phyloP scores from a whole-genome alignment of 2,113 vertebrate species.

The Polypterus bichir region DNA sequence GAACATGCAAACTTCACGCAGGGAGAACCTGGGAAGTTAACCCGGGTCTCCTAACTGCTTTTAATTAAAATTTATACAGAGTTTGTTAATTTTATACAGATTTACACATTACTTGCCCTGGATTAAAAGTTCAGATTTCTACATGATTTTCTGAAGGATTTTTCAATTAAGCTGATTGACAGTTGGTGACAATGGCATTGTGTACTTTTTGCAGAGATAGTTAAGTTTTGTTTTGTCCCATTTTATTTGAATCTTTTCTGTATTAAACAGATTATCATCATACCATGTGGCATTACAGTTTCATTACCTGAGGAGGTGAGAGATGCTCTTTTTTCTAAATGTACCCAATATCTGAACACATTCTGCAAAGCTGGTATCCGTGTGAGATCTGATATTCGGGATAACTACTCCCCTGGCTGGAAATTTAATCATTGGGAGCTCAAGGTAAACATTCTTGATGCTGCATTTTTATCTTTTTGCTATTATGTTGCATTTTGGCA shows the following conservation, averaged over 20 bases:
- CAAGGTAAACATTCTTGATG: slow-evolving; percentile 52
- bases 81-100: too few relatives aligned
- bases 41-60: too few relatives aligned
- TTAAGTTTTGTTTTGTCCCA: neutral
- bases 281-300: slow-evolving; percentile 88
- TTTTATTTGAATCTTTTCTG: neutral
- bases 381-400: slow-evolving; percentile 66
- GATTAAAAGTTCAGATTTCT: too few relatives aligned
- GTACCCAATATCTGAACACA: slow-evolving; percentile 59
- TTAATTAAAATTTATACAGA: too few relatives aligned
- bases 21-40: too few relatives aligned
- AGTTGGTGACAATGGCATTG: neutral
- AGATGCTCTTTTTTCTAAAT: slow-evolving; percentile 67
- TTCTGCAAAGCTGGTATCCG: slow-evolving; percentile 55
- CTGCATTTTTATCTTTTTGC: too few relatives aligned
- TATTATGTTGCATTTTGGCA: too few relatives aligned
- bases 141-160: too few relatives aligned
- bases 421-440: slow-evolving; percentile 99
- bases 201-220: neutral
- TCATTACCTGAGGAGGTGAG: slow-evolving; percentile 72
- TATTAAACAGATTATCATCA: slow-evolving; percentile 69
- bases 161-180: neutral
- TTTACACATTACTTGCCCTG: too few relatives aligned
- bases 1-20: too few relatives aligned
- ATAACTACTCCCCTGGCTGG: slow-evolving; percentile 97